Evolutionary conservation across 2,888 invertebrate genomes (phyloP).

Genomic region (Lepidochrysops patricia): DNA sequence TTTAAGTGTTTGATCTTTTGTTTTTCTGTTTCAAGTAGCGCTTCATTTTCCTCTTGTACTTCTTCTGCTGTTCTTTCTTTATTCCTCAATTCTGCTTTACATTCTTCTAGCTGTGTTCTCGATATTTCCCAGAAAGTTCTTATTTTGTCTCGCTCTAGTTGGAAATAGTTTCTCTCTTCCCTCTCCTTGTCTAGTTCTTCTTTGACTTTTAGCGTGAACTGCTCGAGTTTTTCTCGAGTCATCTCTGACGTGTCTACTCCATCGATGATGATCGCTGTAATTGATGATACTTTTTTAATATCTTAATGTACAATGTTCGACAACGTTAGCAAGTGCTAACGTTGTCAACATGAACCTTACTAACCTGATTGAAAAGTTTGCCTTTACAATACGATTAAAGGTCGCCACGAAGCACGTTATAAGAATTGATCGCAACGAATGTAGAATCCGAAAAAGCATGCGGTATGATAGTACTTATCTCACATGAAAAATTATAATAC

Average conservation of each 20-base stretch:
- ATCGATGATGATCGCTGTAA: constrained; percentile 82
- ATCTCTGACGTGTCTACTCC: constrained; percentile 94
- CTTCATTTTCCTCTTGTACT: constrained; percentile 88
- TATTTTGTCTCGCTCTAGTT: constrained; percentile 94
- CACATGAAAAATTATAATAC: too few species aligned
- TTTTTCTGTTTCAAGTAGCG: constrained; percentile 89
- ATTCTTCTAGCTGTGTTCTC: constrained; percentile 89
- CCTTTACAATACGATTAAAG: too few species aligned
- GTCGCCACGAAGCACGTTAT: too few species aligned
- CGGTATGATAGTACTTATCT: not conserved
- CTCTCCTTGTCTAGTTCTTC: constrained; percentile 95
- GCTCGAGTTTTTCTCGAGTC: constrained; percentile 93
- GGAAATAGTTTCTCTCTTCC: constrained; percentile 96
- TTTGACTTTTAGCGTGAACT: constrained; percentile 87
- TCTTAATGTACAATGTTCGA: not conserved
- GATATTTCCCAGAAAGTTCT: constrained; percentile 97
- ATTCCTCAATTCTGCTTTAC: constrained; percentile 79
- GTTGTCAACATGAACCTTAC: not conserved
- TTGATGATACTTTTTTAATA: constrained; percentile 1
- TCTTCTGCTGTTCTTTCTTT: constrained; percentile 89
- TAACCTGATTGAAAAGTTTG: too few species aligned
- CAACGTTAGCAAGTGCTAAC: not conserved
- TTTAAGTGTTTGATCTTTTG: constrained; percentile 95
- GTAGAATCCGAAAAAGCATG: too few species aligned
- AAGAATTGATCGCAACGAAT: too few species aligned